Conservation (phyloP, 2,797 vertebrate species). For the Lagorchestes hirsutus region DNA sequence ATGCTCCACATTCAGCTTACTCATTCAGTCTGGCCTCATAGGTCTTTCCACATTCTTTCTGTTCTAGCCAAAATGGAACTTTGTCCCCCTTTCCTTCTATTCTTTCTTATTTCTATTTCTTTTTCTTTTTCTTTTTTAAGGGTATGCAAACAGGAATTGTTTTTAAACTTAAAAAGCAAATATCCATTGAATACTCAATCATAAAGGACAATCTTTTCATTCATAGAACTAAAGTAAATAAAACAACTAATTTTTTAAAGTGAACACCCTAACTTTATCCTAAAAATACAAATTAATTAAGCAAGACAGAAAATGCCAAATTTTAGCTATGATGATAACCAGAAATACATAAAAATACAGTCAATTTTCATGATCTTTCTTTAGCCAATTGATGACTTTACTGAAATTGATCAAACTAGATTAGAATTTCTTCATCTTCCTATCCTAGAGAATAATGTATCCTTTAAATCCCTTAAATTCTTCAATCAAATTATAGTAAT, state of each 20-base stretch:
- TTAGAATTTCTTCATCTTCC: too few relatives aligned
- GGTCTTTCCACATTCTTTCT: not conserved
- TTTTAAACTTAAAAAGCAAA: not conserved
- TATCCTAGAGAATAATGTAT: too few relatives aligned
- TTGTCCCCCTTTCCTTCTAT: not conserved
- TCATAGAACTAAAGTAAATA: not conserved
- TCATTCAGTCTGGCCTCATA: not conserved
- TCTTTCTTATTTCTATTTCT: not conserved
- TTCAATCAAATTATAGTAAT: too few relatives aligned
- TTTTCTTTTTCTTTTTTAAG: not conserved
- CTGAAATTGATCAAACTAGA: too few relatives aligned
- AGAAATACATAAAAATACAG: not conserved
- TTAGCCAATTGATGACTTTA: not conserved
- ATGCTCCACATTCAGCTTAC: not conserved
- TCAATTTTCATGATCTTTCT: not conserved
- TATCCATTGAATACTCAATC: not conserved
- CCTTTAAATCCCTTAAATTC: too few relatives aligned
- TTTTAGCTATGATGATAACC: not conserved
- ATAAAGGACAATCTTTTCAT: not conserved
- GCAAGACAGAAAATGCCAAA: not conserved
- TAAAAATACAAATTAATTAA: not conserved
- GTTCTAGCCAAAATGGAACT: not conserved
- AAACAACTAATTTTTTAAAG: not conserved
- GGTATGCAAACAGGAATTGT: not conserved
- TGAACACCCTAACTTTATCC: not conserved